Evolutionary conservation across 1,140 invertebrate genomes (phyloP).

Genomic region (Bombus impatiens): DNA sequence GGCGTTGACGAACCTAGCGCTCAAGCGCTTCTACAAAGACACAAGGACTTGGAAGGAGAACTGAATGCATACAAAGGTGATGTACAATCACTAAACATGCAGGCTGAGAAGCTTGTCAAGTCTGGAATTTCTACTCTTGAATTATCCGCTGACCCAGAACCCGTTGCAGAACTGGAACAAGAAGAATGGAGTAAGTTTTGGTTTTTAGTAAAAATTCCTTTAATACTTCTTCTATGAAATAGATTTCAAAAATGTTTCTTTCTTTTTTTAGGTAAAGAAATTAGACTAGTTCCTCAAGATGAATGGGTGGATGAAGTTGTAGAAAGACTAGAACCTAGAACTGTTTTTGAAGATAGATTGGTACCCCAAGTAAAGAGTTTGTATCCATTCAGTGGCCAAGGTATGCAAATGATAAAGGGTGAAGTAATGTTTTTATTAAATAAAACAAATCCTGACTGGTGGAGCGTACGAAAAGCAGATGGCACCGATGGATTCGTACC

Average conservation of each 20-base stretch:
- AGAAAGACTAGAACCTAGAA: conserved; percentile 91
- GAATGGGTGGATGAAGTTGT: conserved; percentile 95
- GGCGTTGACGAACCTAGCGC: conserved; percentile 95
- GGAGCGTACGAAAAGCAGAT: conserved; percentile 96
- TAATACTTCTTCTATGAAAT: neutral
- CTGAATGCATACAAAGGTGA: conserved; percentile 95
- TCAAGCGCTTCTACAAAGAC: conserved; percentile 91
- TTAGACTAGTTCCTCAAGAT: conserved; percentile 92
- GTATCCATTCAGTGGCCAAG: conserved; percentile 96
- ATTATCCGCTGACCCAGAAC: conserved; percentile 87
- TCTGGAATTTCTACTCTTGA: conserved; percentile 90
- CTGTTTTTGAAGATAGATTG: conserved; percentile 92
- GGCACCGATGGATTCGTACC: conserved; percentile 98
- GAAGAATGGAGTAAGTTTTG: conserved; percentile 86
- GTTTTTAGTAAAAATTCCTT: neutral
- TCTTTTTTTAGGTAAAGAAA: conserved; percentile 83
- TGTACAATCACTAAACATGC: conserved; percentile 92
- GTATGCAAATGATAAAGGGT: conserved; percentile 95
- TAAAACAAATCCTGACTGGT: conserved; percentile 99
- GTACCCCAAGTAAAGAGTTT: conserved; percentile 95
- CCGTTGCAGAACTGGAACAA: conserved; percentile 85
- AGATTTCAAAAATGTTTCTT: neutral
- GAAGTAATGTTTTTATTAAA: conserved; percentile 94
- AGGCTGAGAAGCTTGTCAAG: conserved; percentile 91
- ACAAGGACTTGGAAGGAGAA: conserved; percentile 94